Percentiles rank a stretch among this genome's conserved stretches.
Conservation (phyloP, 2,797 vertebrate species). For the Acanthiza pusilla region DNA sequence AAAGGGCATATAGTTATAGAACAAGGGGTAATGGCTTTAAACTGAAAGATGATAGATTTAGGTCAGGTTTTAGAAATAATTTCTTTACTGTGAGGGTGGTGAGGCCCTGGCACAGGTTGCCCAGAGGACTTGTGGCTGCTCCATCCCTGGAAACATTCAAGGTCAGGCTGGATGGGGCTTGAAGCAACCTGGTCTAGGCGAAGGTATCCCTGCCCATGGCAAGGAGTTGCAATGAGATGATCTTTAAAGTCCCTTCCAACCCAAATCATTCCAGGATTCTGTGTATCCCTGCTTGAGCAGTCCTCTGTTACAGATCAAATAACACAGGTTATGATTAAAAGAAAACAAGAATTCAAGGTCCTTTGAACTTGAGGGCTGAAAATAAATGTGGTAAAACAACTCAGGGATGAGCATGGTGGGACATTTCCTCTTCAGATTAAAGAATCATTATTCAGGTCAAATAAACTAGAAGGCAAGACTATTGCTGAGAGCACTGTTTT, state of each 20-base stretch:
- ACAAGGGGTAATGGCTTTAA: neutral
- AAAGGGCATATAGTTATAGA: neutral
- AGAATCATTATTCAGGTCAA: neutral
- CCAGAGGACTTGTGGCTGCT: neutral
- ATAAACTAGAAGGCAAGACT: neutral
- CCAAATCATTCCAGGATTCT: neutral
- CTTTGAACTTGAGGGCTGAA: neutral
- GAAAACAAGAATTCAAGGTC: neutral
- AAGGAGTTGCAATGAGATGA: neutral
- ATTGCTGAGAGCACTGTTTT: neutral
- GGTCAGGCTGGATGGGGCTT: neutral
- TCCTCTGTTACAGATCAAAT: neutral
- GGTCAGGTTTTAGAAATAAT: neutral
- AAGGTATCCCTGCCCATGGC: neutral
- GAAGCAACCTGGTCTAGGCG: fast-evolving
- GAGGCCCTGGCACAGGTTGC: neutral
- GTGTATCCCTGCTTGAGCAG: neutral
- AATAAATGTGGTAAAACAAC: neutral
- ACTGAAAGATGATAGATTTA: neutral
- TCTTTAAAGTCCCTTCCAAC: neutral
- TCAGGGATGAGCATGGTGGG: neutral
- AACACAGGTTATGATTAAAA: neutral
- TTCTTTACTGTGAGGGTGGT: neutral
- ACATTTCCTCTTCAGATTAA: neutral
- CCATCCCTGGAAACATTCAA: neutral